These are phyloP conservation scores for Psittacula cyanocephala DNA, from an alignment of 2,113 vertebrate species.

Conservation along the genomic window DNA sequence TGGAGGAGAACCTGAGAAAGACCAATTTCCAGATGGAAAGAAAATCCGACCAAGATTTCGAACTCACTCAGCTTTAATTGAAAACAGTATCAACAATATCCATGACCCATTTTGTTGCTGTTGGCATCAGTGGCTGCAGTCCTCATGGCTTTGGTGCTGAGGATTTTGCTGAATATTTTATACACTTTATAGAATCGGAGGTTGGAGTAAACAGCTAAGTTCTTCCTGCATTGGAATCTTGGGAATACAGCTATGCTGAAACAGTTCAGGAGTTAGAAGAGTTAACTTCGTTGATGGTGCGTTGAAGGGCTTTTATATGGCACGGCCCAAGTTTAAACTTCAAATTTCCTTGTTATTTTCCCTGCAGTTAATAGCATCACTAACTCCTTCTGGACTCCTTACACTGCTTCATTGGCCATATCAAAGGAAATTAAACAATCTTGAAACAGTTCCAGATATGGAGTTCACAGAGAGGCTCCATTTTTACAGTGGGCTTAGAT, in stretches of 20 bases:
- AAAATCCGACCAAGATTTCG: neutral
- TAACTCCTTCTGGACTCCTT: conserved; percentile 12
- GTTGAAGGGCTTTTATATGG: neutral
- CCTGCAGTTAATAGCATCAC: neutral
- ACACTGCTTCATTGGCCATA: neutral
- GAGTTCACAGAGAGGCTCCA: neutral
- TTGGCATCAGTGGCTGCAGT: neutral
- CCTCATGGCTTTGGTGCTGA: neutral
- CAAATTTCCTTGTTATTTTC: neutral
- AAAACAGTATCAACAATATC: neutral
- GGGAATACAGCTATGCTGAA: neutral
- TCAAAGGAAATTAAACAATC: conserved; percentile 40
- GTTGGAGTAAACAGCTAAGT: neutral
- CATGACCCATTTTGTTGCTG: neutral
- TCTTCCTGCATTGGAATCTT: neutral
- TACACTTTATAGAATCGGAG: neutral
- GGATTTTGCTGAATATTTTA: conserved; percentile 32
- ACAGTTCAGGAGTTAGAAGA: neutral
- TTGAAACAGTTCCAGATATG: conserved; percentile 28
- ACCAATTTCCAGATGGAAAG: conserved; percentile 28
- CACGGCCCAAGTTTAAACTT: neutral
- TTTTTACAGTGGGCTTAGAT: neutral
- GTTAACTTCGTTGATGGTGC: neutral
- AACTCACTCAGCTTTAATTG: neutral
- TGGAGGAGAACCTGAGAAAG: conserved; percentile 1